A percentile compares a stretch with the other conserved stretches of the same genome.
Evolutionary conservation across 2,797 vertebrate species (phyloP).

Genomic region (Carapus acus): DNA sequence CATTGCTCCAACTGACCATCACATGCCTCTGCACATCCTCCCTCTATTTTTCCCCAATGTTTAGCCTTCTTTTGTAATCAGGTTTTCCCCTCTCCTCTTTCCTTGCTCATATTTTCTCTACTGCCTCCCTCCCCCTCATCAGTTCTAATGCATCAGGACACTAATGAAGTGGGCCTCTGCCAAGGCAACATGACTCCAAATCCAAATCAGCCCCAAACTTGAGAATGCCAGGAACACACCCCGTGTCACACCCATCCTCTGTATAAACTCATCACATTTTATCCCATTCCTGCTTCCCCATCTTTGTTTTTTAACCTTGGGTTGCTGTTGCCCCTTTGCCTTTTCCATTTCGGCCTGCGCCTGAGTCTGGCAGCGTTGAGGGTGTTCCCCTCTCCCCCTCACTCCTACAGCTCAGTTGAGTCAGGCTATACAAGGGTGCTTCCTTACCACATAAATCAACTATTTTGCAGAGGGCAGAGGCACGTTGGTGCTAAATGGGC

Average conservation of each 20-base stretch:
- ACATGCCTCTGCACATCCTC: background rate
- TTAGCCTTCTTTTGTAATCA: slow-evolving; percentile 8
- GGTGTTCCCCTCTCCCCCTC: too few relatives aligned
- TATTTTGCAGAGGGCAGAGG: too few relatives aligned
- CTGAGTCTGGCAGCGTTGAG: too few relatives aligned
- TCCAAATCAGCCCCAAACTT: slow-evolving; percentile 55
- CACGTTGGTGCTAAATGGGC: too few relatives aligned
- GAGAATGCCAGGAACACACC: slow-evolving; percentile 49
- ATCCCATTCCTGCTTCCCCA: slow-evolving; percentile 16
- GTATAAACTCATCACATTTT: background rate
- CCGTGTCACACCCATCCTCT: background rate
- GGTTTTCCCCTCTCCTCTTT: background rate
- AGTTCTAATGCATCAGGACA: slow-evolving; percentile 61
- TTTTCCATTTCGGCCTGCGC: too few relatives aligned
- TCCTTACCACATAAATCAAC: too few relatives aligned
- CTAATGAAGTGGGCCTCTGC: slow-evolving; percentile 64
- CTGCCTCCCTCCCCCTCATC: slow-evolving; percentile 20
- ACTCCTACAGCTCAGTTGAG: too few relatives aligned
- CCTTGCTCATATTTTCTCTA: background rate
- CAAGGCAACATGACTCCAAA: slow-evolving; percentile 63
- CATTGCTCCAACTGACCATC: background rate
- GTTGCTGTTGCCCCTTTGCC: too few relatives aligned
- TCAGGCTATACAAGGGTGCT: too few relatives aligned
- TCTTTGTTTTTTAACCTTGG: slow-evolving; percentile 11
- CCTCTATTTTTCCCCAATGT: background rate